These are phyloP conservation scores for Leucophenga varia DNA, from an alignment of 1,140 invertebrate genomes.

Conservation along the genomic window DNA sequence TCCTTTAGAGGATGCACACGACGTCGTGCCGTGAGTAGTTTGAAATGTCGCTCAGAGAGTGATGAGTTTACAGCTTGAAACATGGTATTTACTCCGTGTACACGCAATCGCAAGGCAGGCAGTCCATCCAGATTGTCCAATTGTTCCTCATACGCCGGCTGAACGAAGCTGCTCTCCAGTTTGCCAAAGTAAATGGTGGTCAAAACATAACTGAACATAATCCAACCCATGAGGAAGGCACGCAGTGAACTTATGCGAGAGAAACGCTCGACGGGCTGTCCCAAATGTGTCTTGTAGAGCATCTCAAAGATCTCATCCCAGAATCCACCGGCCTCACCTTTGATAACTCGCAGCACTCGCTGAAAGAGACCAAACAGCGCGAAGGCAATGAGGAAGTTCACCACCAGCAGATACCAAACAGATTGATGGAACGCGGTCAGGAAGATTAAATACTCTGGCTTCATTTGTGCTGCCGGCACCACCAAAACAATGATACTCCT, in stretches of 20 bases:
- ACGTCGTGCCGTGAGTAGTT: slow-evolving; percentile 12
- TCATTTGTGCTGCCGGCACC: slow-evolving; percentile 36
- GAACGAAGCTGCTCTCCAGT: slow-evolving; percentile 43
- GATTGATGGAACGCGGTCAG: slow-evolving; percentile 30
- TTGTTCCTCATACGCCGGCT: slow-evolving; percentile 33
- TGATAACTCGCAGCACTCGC: no score
- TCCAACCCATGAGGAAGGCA: slow-evolving; percentile 37
- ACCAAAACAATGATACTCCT: slow-evolving; percentile 29
- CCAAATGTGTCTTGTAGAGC: slow-evolving; percentile 38
- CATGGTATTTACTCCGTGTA: slow-evolving; percentile 33
- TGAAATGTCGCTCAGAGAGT: slow-evolving; percentile 23
- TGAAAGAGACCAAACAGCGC: slow-evolving; percentile 28
- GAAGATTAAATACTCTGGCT: slow-evolving; percentile 41
- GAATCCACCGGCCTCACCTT: no score
- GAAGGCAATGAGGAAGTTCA: slow-evolving; percentile 29
- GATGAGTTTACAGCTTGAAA: slow-evolving; percentile 26
- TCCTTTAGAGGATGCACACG: slow-evolving; percentile 3
- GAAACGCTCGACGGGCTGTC: slow-evolving; percentile 31
- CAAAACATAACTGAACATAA: slow-evolving; percentile 44
- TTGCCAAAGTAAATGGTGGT: slow-evolving; percentile 49
- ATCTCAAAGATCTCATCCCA: slow-evolving; percentile 43
- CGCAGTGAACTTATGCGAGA: slow-evolving; percentile 34
- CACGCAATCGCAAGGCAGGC: slow-evolving; percentile 9
- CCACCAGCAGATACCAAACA: slow-evolving; percentile 31
- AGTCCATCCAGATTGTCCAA: slow-evolving; percentile 32